Conservation (phyloP, 2,888 invertebrate species). For the Gymnosoma rotundatum region DNA sequence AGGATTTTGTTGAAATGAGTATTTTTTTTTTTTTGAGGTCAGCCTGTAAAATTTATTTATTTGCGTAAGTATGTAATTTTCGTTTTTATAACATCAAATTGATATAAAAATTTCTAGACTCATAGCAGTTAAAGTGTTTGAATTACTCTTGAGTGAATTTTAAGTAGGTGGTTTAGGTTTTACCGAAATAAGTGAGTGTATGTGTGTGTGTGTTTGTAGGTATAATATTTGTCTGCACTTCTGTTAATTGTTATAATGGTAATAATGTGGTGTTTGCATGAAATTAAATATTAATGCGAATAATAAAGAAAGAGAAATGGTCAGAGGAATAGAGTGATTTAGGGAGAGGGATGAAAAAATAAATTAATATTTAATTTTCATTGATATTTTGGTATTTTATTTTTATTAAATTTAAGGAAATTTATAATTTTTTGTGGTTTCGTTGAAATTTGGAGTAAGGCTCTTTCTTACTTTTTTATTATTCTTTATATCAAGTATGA, state of each 20-base stretch:
- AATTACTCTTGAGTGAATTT: constrained; percentile 27
- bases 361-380: not conserved
- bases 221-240: not conserved
- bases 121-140: constrained; percentile 33
- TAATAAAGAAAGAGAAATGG: not conserved
- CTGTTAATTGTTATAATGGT: constrained; percentile 51
- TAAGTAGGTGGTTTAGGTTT: constrained; percentile 35
- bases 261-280: constrained; percentile 46
- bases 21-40: not conserved
- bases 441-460: no score
- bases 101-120: constrained; percentile 26
- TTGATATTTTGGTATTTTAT: not conserved
- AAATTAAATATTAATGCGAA: not conserved
- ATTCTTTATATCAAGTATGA: no score
- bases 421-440: no score
- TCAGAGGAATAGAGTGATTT: not conserved
- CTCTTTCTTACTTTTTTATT: no score
- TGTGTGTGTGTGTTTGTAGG: no score
- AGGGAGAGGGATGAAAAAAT: not conserved
- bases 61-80: constrained; percentile 1
- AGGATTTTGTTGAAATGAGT: not conserved
- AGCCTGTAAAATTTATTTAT: constrained; percentile 3
- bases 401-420: not conserved
- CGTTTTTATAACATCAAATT: constrained; percentile 24
- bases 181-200: not conserved